A percentile compares a stretch with the other conserved stretches of the same genome.
phyloP scores from a whole-genome alignment of 1,140 invertebrate genomes.

The Oryctes rhinoceros region DNA sequence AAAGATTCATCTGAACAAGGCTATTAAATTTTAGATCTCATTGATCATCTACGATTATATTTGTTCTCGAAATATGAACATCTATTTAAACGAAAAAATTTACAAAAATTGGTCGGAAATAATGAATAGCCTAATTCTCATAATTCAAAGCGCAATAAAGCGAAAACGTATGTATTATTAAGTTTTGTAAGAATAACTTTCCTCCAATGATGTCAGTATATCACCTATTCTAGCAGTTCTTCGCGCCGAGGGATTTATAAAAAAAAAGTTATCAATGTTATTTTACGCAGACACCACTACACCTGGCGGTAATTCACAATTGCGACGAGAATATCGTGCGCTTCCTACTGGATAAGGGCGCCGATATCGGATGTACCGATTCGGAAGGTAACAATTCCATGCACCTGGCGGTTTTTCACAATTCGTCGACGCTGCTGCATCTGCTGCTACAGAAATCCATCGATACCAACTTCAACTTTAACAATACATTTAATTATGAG shows the following conservation, averaged over 20 bases:
- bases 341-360: slow-evolving; percentile 49
- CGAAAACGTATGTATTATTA: no score
- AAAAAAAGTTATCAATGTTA: background rate
- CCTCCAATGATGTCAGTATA: no score
- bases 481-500: slow-evolving; percentile 47
- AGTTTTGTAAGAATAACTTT: no score
- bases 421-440: slow-evolving; percentile 43
- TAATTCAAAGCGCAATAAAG: no score
- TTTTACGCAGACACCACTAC: slow-evolving; percentile 53
- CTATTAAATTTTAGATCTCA: no score
- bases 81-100: no score
- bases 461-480: slow-evolving; percentile 39
- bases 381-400: slow-evolving; percentile 54
- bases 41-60: no score
- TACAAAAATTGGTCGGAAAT: no score
- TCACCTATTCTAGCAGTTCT: no score
- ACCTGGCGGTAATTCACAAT: slow-evolving; percentile 51
- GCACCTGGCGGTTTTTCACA: slow-evolving; percentile 50
- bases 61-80: no score
- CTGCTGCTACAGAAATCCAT: background rate
- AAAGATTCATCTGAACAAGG: no score
- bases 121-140: no score
- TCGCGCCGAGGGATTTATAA: background rate
- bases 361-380: slow-evolving; percentile 48
- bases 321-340: slow-evolving; percentile 45